Base-by-base conservation (phyloP, 1,140 invertebrate species). In the Rhyzopertha dominica region DNA sequence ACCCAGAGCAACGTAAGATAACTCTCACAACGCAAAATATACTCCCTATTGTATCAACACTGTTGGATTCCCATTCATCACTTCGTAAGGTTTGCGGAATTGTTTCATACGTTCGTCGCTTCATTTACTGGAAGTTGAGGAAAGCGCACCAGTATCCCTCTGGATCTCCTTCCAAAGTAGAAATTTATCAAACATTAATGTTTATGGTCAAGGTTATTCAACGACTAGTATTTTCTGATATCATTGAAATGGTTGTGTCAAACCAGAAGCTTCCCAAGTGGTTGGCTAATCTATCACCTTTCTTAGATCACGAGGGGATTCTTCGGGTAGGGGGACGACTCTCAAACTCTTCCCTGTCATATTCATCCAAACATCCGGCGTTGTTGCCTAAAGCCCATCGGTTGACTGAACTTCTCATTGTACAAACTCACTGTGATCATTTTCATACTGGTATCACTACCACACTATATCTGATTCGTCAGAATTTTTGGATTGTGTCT, bases 391-490 rank as follows among this genome's bases (percentile, higher is more conserved):
- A 23, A 14, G 12, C 5, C 18, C 17, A 17, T 20, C 23, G 24
- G 9, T 19, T 47, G 3, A 40, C 28, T 23, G 5, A 40, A 16
- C 26, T 47, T 16, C 10, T 47, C 2, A 47, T 47, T 7, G 24
- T 32, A 18, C 16, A 30, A 8, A 24, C 2, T 25, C 44, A 47
- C 31, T 4, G 8, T 12, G 22, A 30, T 25, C 16, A 36, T 26
- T 16, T 63, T 3, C 61, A 65, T 30, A 13, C 65, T 2, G 61
- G 66, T 43, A 5, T 58, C 0, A 56, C 54, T 0, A 42, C 23
- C 2, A 34, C 51, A 44, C 20, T 63, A 4, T 41, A 49, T 14
- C 46, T 36, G 1, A 9, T 47, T 8, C 5, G 13, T 18, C 28
- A 39, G 34, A n/a, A 39, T 4, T 19, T 40, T 30, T 47, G 35